Conservation (phyloP, 2,113 vertebrate species). For the Myrmophylax atrothorax region DNA sequence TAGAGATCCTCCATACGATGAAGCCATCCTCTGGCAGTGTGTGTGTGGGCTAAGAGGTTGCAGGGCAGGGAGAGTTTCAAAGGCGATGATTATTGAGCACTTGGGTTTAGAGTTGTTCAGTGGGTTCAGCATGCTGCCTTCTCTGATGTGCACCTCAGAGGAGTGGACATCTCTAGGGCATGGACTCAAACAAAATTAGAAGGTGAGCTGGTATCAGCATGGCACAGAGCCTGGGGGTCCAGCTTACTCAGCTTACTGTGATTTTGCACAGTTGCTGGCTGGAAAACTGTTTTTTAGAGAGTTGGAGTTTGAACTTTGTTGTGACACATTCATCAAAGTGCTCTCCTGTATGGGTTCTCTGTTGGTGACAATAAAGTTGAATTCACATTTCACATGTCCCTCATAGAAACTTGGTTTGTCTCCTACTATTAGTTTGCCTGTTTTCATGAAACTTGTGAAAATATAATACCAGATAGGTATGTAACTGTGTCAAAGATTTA, state of each 20-base stretch:
- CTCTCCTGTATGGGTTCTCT: neutral
- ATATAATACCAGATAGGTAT: neutral
- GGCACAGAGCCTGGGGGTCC: neutral
- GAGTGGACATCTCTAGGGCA: neutral
- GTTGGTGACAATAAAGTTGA: neutral
- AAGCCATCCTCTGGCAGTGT: neutral
- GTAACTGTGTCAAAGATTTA: neutral
- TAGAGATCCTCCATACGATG: fast-evolving
- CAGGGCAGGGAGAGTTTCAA: neutral
- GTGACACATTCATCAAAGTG: neutral
- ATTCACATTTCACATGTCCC: neutral
- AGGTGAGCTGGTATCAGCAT: neutral
- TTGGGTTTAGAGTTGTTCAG: neutral
- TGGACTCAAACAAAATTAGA: neutral
- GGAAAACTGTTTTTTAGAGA: neutral
- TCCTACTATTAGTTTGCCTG: neutral
- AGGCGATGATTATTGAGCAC: neutral
- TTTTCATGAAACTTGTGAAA: neutral
- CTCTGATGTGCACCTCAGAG: neutral
- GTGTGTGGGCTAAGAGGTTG: neutral
- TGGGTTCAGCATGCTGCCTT: neutral
- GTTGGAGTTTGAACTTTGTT: neutral
- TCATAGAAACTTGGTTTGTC: neutral
- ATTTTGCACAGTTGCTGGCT: neutral
- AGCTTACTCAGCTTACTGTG: neutral